Evolutionary conservation across 2,113 vertebrate genomes (phyloP), one percentile per base, ranked within the genome.

Genomic region (Crotalus horridus): DNA sequence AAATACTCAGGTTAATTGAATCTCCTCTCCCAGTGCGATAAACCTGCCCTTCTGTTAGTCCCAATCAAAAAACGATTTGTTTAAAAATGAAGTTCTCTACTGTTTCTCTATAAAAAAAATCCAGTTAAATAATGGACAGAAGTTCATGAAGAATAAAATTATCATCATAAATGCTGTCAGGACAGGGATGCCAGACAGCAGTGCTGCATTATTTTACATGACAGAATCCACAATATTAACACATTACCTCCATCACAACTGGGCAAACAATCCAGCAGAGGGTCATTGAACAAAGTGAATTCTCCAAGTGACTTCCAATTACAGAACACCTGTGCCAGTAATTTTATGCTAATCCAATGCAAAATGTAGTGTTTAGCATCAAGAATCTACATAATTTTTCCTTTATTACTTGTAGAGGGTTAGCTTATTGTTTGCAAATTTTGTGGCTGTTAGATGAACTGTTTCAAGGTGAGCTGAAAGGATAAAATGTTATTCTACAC

Each of bases 241-340:
- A 85, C 56, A 89, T 89, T 93, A 89, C n/a, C 86, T 74, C 85
- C 51, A 87, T 88, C 53, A 89, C 87, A 3, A 0, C 29, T 93
- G 87, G 58, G 43, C 64, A 90, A 87, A 91, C 89, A 92, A 29
- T 87, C 94, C 26, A 11, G 81, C 26, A 11, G 81, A 94, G 94
- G 89, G 55, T 94, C 87, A 93, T 58, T 91, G 90, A 94, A 90
- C 11, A 69, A 6, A 58, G 85, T 56, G 94, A 69, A 20, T 90
- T 92, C 93, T 93, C 92, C 89, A 95, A 93, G 95, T 91, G 54
- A 92, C 12, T 91, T 92, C 23, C 90, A 93, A 91, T 96, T 96
- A 92, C 39, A 90, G 58, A 96, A 59, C 91, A 95, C 92, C 92
- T 95, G 69, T 94, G 90, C 74, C n/a, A 87, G 0, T 92, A 95